Percentiles rank a stretch among this genome's conserved stretches.
Evolutionary conservation across 2,797 vertebrate genomes (phyloP).

Genomic region (Microchirus variegatus): DNA sequence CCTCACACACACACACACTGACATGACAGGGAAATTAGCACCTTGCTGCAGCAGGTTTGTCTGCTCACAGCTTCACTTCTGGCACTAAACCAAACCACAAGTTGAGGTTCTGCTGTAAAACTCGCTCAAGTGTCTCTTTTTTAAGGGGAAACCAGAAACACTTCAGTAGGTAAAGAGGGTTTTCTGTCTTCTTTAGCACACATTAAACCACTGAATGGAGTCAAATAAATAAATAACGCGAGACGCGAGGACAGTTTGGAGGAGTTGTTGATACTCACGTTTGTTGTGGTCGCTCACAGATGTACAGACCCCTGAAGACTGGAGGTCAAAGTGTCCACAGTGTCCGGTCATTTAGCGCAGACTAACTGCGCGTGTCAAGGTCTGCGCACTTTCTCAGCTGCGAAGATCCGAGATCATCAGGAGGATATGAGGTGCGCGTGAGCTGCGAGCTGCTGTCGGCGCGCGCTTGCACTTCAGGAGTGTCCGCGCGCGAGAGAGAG

Average conservation of each 20-base stretch:
- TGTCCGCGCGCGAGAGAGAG: conserved; percentile 15
- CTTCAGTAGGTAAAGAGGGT: too few relatives aligned
- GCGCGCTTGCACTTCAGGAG: background rate
- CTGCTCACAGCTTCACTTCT: conserved; percentile 14
- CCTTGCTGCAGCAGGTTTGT: conserved; percentile 44
- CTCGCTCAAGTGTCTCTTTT: background rate
- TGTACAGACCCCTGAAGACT: background rate
- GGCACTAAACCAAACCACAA: conserved; percentile 35
- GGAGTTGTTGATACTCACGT: too few relatives aligned
- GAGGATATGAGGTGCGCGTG: conserved; percentile 6
- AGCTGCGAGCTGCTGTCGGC: conserved; percentile 40
- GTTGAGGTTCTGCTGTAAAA: conserved; percentile 23
- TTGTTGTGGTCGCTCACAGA: background rate
- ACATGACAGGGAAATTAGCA: conserved; percentile 44
- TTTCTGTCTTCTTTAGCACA: too few relatives aligned
- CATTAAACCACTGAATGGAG: too few relatives aligned
- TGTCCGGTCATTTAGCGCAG: background rate
- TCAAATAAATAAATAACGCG: too few relatives aligned
- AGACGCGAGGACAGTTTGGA: too few relatives aligned
- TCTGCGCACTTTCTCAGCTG: conserved; percentile 13
- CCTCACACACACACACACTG: conserved; percentile 24
- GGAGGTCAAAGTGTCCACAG: background rate
- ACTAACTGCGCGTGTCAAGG: conserved; percentile 11
- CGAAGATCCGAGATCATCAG: background rate
- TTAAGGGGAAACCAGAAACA: too few relatives aligned